Conservation (phyloP, 2,888 invertebrate species). For the Subacronicta megacephala region DNA sequence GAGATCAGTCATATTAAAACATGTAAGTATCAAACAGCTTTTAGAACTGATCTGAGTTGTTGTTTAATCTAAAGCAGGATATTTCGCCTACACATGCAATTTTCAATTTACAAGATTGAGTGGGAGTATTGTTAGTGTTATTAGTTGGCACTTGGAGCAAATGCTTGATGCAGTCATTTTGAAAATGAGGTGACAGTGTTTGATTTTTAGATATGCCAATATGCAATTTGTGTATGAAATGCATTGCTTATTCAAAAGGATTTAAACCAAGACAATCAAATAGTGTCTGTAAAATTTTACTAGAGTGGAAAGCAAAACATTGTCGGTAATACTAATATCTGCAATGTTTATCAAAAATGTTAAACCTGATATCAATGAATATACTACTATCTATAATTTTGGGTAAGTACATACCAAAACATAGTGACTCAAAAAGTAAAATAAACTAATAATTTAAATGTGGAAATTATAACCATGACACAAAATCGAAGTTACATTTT, state of each 20-base stretch:
- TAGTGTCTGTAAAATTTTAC: too few relatives aligned
- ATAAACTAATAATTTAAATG: too few relatives aligned
- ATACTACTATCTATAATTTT: too few relatives aligned
- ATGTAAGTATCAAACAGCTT: slow-evolving; percentile 9
- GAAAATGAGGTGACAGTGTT: slow-evolving; percentile 13
- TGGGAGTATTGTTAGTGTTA: slow-evolving; percentile 36
- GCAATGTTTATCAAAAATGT: too few relatives aligned
- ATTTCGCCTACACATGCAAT: slow-evolving; percentile 50
- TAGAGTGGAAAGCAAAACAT: too few relatives aligned
- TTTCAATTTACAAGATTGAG: slow-evolving; percentile 38
- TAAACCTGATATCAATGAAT: too few relatives aligned
- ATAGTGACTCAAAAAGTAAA: too few relatives aligned
- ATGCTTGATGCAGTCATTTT: slow-evolving; percentile 45
- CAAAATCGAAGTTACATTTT: neutral
- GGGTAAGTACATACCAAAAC: too few relatives aligned
- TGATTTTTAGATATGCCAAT: slow-evolving; percentile 25
- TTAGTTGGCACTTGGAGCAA: slow-evolving; percentile 3
- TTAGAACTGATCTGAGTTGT: slow-evolving; percentile 26
- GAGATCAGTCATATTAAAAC: slow-evolving; percentile 57
- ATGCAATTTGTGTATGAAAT: neutral
- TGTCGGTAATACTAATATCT: too few relatives aligned
- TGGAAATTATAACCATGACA: too few relatives aligned
- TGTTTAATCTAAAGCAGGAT: slow-evolving; percentile 53
- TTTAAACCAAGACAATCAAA: neutral
- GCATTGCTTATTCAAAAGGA: neutral